phyloP scores from a whole-genome alignment of 2,888 invertebrate species.

The Lypha dubia region DNA sequence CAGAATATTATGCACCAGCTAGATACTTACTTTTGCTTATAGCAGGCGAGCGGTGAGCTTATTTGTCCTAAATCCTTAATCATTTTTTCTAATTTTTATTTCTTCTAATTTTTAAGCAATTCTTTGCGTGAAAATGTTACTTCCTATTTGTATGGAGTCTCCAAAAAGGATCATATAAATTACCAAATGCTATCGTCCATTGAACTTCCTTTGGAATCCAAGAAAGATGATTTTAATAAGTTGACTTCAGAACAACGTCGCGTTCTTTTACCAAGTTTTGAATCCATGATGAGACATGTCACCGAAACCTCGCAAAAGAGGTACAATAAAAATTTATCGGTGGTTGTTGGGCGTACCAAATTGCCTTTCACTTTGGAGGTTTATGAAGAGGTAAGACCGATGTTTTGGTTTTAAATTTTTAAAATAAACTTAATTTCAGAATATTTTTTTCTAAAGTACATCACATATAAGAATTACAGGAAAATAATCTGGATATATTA shows the following conservation, averaged over 20 bases:
- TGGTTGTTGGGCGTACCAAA: constrained; percentile 87
- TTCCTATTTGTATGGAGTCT: constrained; percentile 87
- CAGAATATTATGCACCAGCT: constrained; percentile 91
- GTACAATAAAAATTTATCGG: constrained; percentile 85
- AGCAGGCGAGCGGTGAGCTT: constrained; percentile 90
- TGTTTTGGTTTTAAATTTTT: too few species aligned
- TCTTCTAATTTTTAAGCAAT: constrained; percentile 76
- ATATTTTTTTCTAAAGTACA: too few species aligned
- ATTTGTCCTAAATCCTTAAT: too few species aligned
- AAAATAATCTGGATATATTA: too few species aligned
- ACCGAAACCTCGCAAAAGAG: constrained; percentile 87
- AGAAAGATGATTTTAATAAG: constrained; percentile 79
- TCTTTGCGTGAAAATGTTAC: constrained; percentile 82
- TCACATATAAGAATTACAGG: too few species aligned
- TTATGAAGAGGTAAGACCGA: constrained; percentile 89
- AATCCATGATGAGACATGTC: constrained; percentile 88
- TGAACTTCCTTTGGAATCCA: constrained; percentile 82
- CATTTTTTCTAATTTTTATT: neutral
- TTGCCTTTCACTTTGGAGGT: constrained; percentile 89
- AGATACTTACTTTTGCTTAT: constrained; percentile 92
- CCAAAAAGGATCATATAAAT: constrained; percentile 85
- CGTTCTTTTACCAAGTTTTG: constrained; percentile 88
- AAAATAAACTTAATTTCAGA: too few species aligned
- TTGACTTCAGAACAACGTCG: constrained; percentile 80
- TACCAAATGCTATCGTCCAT: constrained; percentile 82